A percentile compares a stretch with the other conserved stretches of the same genome.
Conservation (phyloP, 2,797 vertebrate genomes). For the Micropoecilia bifurca region DNA sequence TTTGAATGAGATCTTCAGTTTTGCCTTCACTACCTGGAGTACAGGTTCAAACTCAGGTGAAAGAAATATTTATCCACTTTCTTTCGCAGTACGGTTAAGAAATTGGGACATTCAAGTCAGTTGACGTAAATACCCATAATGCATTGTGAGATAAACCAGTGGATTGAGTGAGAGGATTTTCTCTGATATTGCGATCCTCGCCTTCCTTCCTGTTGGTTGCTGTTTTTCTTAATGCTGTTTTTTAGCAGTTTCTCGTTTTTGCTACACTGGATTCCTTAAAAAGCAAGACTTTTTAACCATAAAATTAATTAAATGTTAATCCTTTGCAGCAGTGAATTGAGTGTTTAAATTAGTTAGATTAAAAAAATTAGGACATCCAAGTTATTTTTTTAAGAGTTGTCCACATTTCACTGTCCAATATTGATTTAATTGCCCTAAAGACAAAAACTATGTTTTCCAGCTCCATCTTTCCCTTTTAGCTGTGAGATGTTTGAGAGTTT, state of each 20-base stretch:
- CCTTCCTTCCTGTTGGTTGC: background rate
- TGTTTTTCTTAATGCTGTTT: background rate
- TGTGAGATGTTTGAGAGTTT: background rate
- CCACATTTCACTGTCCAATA: background rate
- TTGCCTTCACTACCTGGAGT: background rate
- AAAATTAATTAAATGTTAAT: background rate
- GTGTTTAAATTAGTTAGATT: background rate
- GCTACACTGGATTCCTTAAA: background rate
- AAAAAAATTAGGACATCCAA: background rate
- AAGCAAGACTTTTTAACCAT: background rate
- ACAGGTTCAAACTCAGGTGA: background rate
- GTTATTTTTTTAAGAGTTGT: background rate
- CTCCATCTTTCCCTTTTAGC: background rate
- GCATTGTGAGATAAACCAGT: background rate
- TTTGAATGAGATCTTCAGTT: background rate
- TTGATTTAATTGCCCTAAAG: background rate
- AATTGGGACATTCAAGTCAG: conserved; percentile 3
- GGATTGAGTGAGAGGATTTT: conserved; percentile 1
- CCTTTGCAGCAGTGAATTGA: background rate
- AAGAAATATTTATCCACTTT: background rate
- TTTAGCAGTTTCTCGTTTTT: background rate
- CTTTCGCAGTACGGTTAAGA: background rate
- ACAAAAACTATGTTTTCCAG: background rate
- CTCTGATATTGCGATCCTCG: background rate
- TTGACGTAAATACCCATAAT: background rate